Evolutionary conservation across 1,140 invertebrate species (phyloP).

Genomic region (Drosophila sechellia): DNA sequence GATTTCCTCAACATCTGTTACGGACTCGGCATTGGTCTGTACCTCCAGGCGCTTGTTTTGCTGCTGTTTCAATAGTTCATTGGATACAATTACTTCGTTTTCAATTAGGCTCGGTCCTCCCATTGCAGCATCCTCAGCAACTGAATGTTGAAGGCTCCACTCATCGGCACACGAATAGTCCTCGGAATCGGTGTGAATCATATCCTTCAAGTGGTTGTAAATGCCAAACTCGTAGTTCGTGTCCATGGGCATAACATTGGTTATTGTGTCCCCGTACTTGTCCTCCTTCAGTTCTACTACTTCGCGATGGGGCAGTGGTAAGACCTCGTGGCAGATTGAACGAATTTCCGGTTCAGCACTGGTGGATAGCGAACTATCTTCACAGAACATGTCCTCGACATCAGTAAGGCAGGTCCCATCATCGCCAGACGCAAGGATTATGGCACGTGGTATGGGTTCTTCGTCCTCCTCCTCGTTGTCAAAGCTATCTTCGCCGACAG

Average conservation of each 20-base stretch:
- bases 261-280: constrained; percentile 84
- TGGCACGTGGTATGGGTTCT: constrained; percentile 72
- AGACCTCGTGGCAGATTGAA: constrained; percentile 56
- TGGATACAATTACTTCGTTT: constrained; percentile 74
- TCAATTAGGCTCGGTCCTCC: constrained; percentile 53
- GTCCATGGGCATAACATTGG: constrained; percentile 85
- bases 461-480: constrained; percentile 74
- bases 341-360: constrained; percentile 30
- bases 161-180: constrained; percentile 84
- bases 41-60: constrained; percentile 71
- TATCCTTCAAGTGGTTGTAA: constrained; percentile 71
- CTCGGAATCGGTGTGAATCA: constrained; percentile 84
- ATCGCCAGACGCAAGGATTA: constrained; percentile 69
- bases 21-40: constrained; percentile 70
- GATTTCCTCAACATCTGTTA: constrained; percentile 86
- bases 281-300: constrained; percentile 85
- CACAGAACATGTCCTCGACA: constrained; percentile 84
- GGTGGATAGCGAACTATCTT: constrained; percentile 53
- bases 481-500: constrained; percentile 83
- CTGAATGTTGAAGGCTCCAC: constrained; percentile 52
- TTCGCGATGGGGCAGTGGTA: constrained; percentile 85
- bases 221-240: constrained; percentile 80
- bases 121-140: constrained; percentile 47
- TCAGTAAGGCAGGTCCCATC: constrained; percentile 78
- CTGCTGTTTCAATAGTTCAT: constrained; percentile 72